Base-by-base conservation (phyloP, 2,888 invertebrate species). In the Podabrus alpinus region DNA sequence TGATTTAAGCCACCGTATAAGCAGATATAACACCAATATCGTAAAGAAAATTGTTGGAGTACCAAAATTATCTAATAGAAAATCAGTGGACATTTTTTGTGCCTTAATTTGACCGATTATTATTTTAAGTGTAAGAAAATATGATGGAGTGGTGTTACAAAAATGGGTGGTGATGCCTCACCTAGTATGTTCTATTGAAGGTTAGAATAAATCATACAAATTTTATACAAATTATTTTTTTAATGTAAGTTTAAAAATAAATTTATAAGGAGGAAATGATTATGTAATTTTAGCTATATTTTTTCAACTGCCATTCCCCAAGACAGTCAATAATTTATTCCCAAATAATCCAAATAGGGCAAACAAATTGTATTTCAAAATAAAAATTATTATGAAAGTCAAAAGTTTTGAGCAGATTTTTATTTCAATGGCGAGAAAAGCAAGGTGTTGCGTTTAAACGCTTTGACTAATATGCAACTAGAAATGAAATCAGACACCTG, bases 401-500 rank as follows among this genome's bases (percentile, higher is more conserved):
- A 29, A 10, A 3, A 29, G n/a, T n/a, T 45, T 45, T 45, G n/a
- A 45, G 7, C 45, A 45, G n/a, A 29, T 29, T 45, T n/a, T 13
- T n/a, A 45, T 7, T 45, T 45, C 1, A n/a, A n/a, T n/a, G 45
- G 45, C 9, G n/a, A 45, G n/a, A 45, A 45, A n/a, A 45, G n/a
- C 45, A 45, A 45, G 45, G 45, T 45, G 45, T 13, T n/a, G 45
- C 13, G 45, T 45, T 45, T 45, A 45, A 45, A 45, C 45, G 45
- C 45, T 45, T 45, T 45, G 45, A 45, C 45, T 45, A 45, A 45
- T 45, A 45, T 45, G 45, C 21, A 64, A 71, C 66, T 71, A 66
- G 45, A 71, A 71, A 70, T 66, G 45, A 71, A 71, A 68, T 71
- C 71, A 59, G 69, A 72, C 76, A 77, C 76, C 76, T 77, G 76